phyloP scores from a whole-genome alignment of 2,113 vertebrate genomes.

The Leptobrachium leishanense region DNA sequence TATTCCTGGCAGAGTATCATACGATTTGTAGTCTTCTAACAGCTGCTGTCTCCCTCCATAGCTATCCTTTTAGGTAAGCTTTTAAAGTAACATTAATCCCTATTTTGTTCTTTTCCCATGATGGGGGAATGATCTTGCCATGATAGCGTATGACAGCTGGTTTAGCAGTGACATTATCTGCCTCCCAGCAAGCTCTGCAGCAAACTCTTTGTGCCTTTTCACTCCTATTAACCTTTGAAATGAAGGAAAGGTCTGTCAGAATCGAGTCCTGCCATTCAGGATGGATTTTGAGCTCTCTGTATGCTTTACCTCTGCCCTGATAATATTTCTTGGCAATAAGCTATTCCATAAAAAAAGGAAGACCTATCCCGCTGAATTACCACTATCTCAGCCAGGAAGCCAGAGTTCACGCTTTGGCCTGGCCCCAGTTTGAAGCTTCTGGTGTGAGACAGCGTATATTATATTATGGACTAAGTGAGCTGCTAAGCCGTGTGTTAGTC shows the following conservation, averaged over 20 bases:
- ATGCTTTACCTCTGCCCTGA: conserved; percentile 1
- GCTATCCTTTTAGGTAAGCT: no score
- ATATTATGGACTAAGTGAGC: no score
- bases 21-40: no score
- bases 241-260: conserved; percentile 13
- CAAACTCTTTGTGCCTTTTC: conserved; percentile 12
- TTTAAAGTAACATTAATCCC: neutral
- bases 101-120: neutral
- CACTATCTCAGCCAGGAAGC: no score
- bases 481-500: no score
- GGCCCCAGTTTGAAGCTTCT: no score
- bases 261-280: conserved; percentile 18
- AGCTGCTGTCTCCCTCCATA: no score
- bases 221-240: conserved; percentile 40
- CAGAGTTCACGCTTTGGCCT: no score
- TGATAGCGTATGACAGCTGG: conserved; percentile 2
- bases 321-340: conserved; percentile 10
- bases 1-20: no score
- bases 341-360: conserved; percentile 8
- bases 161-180: conserved; percentile 25
- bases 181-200: conserved; percentile 19
- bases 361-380: no score
- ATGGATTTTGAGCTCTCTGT: conserved; percentile 2
- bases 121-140: neutral
- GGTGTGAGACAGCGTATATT: no score